Evolutionary conservation across 2,797 vertebrate genomes (phyloP), one percentile per base, ranked within the genome.

Genomic region (Amblyopsis hoosieri): DNA sequence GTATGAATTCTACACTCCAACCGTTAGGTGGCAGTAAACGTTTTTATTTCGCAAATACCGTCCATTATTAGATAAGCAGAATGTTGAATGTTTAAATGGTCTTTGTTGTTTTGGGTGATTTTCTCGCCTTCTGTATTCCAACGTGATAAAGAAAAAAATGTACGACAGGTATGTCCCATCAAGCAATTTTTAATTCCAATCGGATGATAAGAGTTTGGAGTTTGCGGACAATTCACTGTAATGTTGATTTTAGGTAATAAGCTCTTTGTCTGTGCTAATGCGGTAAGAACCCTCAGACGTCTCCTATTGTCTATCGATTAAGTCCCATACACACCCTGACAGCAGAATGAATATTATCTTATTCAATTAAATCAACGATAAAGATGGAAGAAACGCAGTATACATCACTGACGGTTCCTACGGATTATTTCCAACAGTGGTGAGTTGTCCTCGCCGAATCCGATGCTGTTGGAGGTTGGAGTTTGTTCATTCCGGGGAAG

Each of bases 391-490:
- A 92, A 81, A 88, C 85, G 78, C 88, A 90, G 85, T 91, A 81
- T 76, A 90, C 92, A 64, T 89, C 89, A 80, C 42, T 92, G 87
- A 91, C 85, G 85, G 83, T 87, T 60, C 86, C 86, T 12, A 83
- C 89, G 89, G 92, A 93, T 85, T 92, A 92, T 85, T 91, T 92
- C 64, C 91, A 92, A 81, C 89, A 93, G 74, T 93, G 92, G 92
- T 93, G 89, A 93, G 92, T 91, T 70, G 71, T 48, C 49, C 54
- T 48, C 60, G 57, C 57, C 57, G 57, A 47, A 58, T 45, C 13
- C 52, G 45, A 54, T 84, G 66, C 70, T 79, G 76, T 17, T 57
- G 80, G 66, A 79, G 76, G 75, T 59, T 62, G 75, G 64, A 69
- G 73, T 64, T 17, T 23, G 51, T 54, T 33, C 54, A 55, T 79